phyloP scores from a whole-genome alignment of 2,797 vertebrate genomes.

The Salarias fasciatus region DNA sequence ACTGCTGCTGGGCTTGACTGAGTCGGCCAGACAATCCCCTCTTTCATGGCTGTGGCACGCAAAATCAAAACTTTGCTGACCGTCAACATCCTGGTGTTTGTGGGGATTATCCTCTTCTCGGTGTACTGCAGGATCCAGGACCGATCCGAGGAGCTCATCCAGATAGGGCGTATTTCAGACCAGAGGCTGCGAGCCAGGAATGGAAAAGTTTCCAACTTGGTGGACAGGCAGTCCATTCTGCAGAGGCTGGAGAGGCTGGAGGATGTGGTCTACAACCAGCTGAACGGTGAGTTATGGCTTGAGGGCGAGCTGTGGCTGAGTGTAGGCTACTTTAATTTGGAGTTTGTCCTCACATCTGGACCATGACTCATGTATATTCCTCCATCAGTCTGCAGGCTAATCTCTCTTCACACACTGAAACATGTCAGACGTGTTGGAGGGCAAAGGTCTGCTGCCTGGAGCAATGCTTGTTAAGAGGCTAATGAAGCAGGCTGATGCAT shows the following conservation, averaged over 20 bases:
- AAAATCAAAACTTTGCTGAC: slow-evolving; percentile 99
- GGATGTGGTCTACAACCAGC: slow-evolving; percentile 97
- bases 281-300: slow-evolving; percentile 86
- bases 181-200: slow-evolving; percentile 89
- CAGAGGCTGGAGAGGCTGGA: slow-evolving; percentile 96
- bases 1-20: slow-evolving; percentile 79
- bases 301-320: background rate
- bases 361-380: slow-evolving; percentile 43
- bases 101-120: slow-evolving; percentile 97
- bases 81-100: slow-evolving; percentile 96
- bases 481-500: slow-evolving; percentile 46
- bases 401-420: background rate
- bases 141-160: slow-evolving; percentile 92
- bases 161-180: slow-evolving; percentile 88
- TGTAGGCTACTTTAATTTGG: background rate
- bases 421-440: slow-evolving; percentile 2
- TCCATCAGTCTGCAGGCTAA: slow-evolving; percentile 4
- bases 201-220: slow-evolving; percentile 86
- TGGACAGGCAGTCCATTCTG: slow-evolving; percentile 94
- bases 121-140: slow-evolving; percentile 98
- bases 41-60: slow-evolving; percentile 97
- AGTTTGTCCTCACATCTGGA: slow-evolving; percentile 6
- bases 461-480: slow-evolving; percentile 26
- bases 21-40: slow-evolving; percentile 67
- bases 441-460: slow-evolving; percentile 12